Conservation (phyloP, 2,113 vertebrate species). For the Sus scrofa region T2T-Sscrofa CM000826.6:103309501-103310000, state of each 20-base stretch:
- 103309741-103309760: background rate
- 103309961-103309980: background rate
- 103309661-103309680: background rate
- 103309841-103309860: background rate
- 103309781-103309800: background rate
- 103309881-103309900: background rate
- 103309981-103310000: background rate
- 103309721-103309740: constrained; percentile 16
- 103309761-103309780: background rate
- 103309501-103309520: background rate
- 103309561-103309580: constrained; percentile 2
- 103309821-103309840: background rate
- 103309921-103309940: background rate
- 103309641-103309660: constrained; percentile 8
- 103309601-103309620: background rate
- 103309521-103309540: constrained; percentile 38
- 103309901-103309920: background rate
- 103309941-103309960: background rate
- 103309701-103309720: background rate
- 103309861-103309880: constrained; percentile 26
- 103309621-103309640: background rate
- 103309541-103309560: background rate
- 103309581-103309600: constrained; percentile 5
- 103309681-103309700: background rate
- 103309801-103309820: background rate